Evolutionary conservation across 2,113 vertebrate species (phyloP), one percentile per base, ranked within the genome.

Genomic region (Andinoacara biseriatus): DNA sequence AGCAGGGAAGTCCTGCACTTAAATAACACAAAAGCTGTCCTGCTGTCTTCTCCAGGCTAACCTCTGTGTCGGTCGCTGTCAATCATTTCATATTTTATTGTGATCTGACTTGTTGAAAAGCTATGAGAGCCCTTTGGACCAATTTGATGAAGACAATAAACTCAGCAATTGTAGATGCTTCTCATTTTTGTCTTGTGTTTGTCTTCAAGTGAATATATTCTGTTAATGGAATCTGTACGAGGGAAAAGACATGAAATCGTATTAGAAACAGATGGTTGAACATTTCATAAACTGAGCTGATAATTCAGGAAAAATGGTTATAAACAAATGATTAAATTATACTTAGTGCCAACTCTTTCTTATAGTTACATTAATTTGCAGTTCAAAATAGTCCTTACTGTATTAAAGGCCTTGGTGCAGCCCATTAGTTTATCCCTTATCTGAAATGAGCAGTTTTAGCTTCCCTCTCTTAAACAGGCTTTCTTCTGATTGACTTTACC

Each of bases 141-240:
- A 86, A 89, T 87, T 83, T 81, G 58, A 75, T 87, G 61, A 61
- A 84, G 79, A 88, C 29, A 92, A 92, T 91, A 93, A 94, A 93
- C 33, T 65, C 38, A 87, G 69, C 33, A 56, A 65, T 65, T 86
- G 46, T 61, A 81, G 74, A 74, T 15, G 2, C 9, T 43, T 56
- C 10, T 33, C 54, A n/a, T 84, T 61, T 74, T n/a, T 31, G 43
- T 69, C 35, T 74, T 9, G 8, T 22, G 6, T 40, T 77, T 76
- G 33, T 74, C 18, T 82, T 38, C 31, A n/a, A 40, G 10, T 52
- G 26, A 31, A 52, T 52, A 4, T 54, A 4, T 72, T 69, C 43
- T 49, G 24, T 43, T 29, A 49, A 49, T 29, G 1, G 65, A 49
- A 78, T 10, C 77, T 26, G 15, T 40, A 29, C 9, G n/a, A 15